These are phyloP conservation scores for Poecile atricapillus DNA, from an alignment of 2,113 vertebrate genomes.

Conservation along the genomic window DNA sequence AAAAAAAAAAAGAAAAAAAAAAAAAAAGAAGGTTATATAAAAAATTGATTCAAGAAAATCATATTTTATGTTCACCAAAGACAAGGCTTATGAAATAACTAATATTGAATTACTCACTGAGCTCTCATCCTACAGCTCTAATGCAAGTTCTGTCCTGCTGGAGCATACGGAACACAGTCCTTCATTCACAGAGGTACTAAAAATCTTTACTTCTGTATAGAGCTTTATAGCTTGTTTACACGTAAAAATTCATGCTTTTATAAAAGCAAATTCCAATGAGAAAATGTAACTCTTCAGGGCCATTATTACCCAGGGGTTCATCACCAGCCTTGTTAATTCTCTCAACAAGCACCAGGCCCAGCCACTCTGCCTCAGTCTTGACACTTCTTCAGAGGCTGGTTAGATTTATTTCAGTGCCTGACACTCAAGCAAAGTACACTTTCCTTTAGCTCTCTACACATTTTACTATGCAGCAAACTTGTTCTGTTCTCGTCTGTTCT, in stretches of 20 bases:
- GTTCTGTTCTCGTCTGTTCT: not conserved
- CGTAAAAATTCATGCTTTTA: slow-evolving; percentile 17
- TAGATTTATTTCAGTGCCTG: not conserved
- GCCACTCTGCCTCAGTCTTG: slow-evolving; percentile 13
- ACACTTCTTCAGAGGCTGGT: not conserved
- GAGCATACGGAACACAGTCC: not conserved
- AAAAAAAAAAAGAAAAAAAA: too few relatives aligned
- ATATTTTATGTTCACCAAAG: not conserved
- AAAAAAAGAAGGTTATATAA: not conserved
- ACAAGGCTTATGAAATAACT: slow-evolving; percentile 14
- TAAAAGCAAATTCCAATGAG: slow-evolving; percentile 47
- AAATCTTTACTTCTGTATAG: not conserved
- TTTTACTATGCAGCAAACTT: not conserved
- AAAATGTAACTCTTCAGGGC: slow-evolving; percentile 25
- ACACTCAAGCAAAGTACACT: fast-evolving
- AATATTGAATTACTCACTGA: not conserved
- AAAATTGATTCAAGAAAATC: not conserved
- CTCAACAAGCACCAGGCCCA: slow-evolving; percentile 17
- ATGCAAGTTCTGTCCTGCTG: not conserved
- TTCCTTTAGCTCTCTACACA: not conserved
- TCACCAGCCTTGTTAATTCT: not conserved
- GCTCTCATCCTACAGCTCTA: not conserved
- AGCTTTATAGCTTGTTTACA: not conserved
- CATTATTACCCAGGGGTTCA: not conserved
- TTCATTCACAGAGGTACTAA: not conserved